A percentile compares a stretch with the other conserved stretches of the same genome.
phyloP scores from a whole-genome alignment of 2,888 invertebrate species.

The Thera britannica region DNA sequence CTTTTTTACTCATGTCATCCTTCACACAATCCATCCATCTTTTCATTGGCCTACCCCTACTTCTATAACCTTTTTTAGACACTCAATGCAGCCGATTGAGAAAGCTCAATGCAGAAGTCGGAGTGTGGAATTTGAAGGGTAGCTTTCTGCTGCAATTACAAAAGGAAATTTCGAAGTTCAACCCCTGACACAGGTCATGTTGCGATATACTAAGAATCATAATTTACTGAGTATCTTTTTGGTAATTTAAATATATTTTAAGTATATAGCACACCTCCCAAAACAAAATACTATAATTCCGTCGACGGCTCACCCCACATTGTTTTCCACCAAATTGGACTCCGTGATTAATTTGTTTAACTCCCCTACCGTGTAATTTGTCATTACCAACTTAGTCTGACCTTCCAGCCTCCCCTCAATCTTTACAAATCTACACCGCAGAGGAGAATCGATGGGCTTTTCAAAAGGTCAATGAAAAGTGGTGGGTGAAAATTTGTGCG shows the following conservation, averaged over 20 bases:
- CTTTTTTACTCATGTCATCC: too few relatives aligned
- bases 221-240: too few relatives aligned
- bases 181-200: too few relatives aligned
- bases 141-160: too few relatives aligned
- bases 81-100: too few relatives aligned
- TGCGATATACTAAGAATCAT: too few relatives aligned
- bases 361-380: conserved; percentile 76
- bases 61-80: too few relatives aligned
- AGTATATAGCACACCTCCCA: conserved; percentile 39
- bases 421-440: conserved; percentile 16
- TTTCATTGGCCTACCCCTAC: too few relatives aligned
- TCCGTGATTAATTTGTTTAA: conserved; percentile 79
- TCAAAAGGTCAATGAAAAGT: conserved; percentile 46
- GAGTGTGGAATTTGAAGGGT: too few relatives aligned
- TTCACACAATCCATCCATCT: too few relatives aligned
- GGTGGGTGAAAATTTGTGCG: conserved; percentile 51
- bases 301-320: conserved; percentile 61
- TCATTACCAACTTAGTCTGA: conserved; percentile 59
- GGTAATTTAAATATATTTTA: not conserved
- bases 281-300: conserved; percentile 66
- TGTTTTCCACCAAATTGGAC: conserved; percentile 82
- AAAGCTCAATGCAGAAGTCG: too few relatives aligned
- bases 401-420: conserved; percentile 41
- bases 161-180: too few relatives aligned
- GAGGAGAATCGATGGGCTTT: conserved; percentile 23